Evolutionary conservation across 2,797 vertebrate species (phyloP), one percentile per base, ranked within the genome.

Genomic region (Myotis pilosus): DNA sequence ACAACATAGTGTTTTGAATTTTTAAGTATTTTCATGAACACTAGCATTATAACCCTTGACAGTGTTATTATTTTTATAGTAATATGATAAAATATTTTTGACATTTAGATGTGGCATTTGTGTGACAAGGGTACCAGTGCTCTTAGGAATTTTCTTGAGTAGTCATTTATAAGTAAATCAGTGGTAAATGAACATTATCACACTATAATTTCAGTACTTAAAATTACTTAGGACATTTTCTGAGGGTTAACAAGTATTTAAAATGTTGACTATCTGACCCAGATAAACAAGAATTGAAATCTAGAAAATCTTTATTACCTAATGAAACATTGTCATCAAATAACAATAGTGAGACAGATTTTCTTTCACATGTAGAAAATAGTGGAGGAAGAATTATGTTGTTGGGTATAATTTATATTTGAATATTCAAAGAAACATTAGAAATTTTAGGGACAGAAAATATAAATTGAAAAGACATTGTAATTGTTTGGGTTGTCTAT

Each of bases 321-420:
- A 80, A 83, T 53, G 30, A 91, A 80, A 53, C 3, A 38, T 13
- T 57, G 5, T 80, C 64, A 19, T 51, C 16, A 89, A 53, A 66
- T 23, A 62, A 62, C 60, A 62, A n/a, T 41, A 75, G 16, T 41
- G 12, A 69, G 86, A 20, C 13, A 66, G 5, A 72, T 87, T 55
- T 87, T 72, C 25, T 71, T 93, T 87, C 83, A 83, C 2, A 33
- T 57, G 2, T 57, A 87, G 28, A 75, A 93, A 82, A 94, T 79
- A 44, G n/a, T 86, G 30, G 20, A 47, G 55, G 30, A 79, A 83
- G 72, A 60, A 49, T 25, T 51, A 62, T 22, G 55, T 89, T 30
- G 19, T 49, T 53, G 8, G 4, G 38, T 55, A 12, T 36, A 85
- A 84, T 92, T 71, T 7, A 36, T 90, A 22, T 80, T 90, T 51